phyloP scores from a whole-genome alignment of 1,140 invertebrate species.

The Drosophila leontia region DNA sequence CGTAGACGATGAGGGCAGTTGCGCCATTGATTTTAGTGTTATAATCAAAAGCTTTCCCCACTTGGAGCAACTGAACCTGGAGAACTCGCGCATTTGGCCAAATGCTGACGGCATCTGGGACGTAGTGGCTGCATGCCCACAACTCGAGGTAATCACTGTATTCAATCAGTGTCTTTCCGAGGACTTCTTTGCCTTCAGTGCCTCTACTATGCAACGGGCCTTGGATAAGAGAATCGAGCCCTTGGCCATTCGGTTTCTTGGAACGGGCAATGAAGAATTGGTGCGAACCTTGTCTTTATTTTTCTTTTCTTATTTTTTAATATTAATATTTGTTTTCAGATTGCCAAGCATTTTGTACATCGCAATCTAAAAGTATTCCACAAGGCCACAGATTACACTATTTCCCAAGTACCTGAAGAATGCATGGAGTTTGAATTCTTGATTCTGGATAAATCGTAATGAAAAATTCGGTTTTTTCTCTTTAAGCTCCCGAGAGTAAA shows the following conservation, averaged over 20 bases:
- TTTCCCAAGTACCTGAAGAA: conserved; percentile 16
- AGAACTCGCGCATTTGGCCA: conserved; percentile 19
- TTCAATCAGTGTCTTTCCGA: conserved; percentile 6
- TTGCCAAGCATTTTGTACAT: conserved; percentile 22
- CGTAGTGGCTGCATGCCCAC: conserved; percentile 23
- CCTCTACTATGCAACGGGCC: conserved; percentile 11
- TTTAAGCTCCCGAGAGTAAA: too few relatives aligned
- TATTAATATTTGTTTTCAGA: too few relatives aligned
- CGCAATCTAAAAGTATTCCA: conserved; percentile 20
- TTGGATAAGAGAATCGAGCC: conserved; percentile 3
- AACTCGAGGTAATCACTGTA: conserved; percentile 13
- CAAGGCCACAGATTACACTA: background rate
- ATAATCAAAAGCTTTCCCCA: conserved; percentile 19
- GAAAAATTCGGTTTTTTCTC: background rate
- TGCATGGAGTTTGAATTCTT: conserved; percentile 21
- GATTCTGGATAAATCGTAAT: background rate
- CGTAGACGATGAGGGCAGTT: conserved; percentile 36
- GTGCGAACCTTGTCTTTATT: background rate
- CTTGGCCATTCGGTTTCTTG: conserved; percentile 18
- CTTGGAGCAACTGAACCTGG: conserved; percentile 33
- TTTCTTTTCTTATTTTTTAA: too few relatives aligned
- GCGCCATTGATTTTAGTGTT: conserved; percentile 8
- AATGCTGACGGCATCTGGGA: conserved; percentile 35
- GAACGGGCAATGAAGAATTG: conserved; percentile 7
- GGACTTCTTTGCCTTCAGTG: conserved; percentile 15